These are phyloP conservation scores for Acanthopleura granulata DNA, from an alignment of 2,888 invertebrate genomes.

Conservation along the genomic window DNA sequence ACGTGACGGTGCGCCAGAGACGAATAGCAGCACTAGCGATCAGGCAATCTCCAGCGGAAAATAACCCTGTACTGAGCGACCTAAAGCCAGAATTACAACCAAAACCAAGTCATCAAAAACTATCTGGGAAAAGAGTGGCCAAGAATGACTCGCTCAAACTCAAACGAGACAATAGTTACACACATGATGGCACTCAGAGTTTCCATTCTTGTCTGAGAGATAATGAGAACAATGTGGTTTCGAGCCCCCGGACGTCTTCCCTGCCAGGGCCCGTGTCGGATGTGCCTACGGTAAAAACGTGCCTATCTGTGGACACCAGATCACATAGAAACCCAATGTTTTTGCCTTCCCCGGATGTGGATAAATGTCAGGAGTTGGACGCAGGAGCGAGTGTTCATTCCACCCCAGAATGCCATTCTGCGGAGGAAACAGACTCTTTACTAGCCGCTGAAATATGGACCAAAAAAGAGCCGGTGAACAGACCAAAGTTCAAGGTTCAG, in stretches of 20 bases:
- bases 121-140: neutral
- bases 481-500: neutral
- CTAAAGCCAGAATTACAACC: neutral
- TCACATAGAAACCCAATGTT: conserved; percentile 13
- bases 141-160: neutral
- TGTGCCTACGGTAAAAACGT: neutral
- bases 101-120: neutral
- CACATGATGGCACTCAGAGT: neutral
- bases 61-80: neutral
- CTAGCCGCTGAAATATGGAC: neutral
- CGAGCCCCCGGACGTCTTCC: neutral
- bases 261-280: neutral
- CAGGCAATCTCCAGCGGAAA: neutral
- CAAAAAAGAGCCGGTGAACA: neutral
- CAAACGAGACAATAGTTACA: neutral
- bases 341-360: neutral
- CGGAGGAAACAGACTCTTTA: conserved; percentile 2
- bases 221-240: neutral
- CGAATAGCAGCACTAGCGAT: conserved; percentile 23
- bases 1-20: conserved; percentile 36
- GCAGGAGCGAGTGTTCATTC: neutral
- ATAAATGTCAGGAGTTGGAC: neutral
- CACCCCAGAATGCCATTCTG: neutral
- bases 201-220: neutral
- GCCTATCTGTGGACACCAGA: neutral